Base-by-base conservation (phyloP, 2,888 invertebrate genomes). In the Cantharis flavilabris region DNA sequence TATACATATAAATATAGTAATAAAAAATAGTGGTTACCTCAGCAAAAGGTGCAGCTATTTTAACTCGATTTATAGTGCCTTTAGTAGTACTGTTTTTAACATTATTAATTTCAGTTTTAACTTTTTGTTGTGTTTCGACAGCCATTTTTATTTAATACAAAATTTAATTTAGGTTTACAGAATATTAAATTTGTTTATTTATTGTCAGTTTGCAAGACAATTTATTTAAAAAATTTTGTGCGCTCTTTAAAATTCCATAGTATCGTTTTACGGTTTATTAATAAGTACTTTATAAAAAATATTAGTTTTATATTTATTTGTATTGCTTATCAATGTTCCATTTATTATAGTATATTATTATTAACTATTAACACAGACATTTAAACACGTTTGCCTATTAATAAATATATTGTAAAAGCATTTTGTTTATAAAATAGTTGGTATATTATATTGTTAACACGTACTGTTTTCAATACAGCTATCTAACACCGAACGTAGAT, bases 41-140 rank as follows among this genome's bases (percentile, higher is more conserved):
- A 18, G 86, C 87, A 80, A 86, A 85, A 20, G 87, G 87, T 14
- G 87, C 84, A 72, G 83, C 83, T 71, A 88, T 87, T 82, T 86
- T 87, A 49, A 88, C 87, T 74, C 87, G 82, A 73, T 85, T 86
- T 20, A 82, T 82, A 72, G 83, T 81, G 78, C 84, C 84, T 72
- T 84, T 83, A 16, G 77, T 72, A 3, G 75, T 76, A 33, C 49
- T 49, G 13, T 75, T 78, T 70, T 81, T 82, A 64, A 75, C 74
- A 62, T 75, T 75, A 69, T 79, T 81, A 26, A 79, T 75, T 79
- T 82, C 80, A 11, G 76, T 70, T 77, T 82, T 82, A 16, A 80
- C 77, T 73, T 80, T 80, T 69, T 75, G 73, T 75, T 76, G 78
- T 20, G 80, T 71, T 75, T 83, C 83, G 20, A 81, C 74, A 69